Evolutionary conservation across 2,888 invertebrate genomes (phyloP), one percentile per base, ranked within the genome.

Genomic region (Cheilosia urbana): DNA sequence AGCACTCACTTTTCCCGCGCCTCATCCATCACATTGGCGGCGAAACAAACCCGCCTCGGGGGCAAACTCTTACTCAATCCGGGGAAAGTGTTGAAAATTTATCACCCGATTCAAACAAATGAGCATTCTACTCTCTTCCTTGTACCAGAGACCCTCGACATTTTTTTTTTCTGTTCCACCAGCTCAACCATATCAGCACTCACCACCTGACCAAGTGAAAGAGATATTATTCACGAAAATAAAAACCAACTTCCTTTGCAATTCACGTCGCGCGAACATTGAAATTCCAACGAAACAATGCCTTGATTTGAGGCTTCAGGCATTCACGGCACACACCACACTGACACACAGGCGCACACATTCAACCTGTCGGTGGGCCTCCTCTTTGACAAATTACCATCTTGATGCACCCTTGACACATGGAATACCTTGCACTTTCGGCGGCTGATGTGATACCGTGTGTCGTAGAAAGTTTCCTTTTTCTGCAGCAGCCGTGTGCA

Each of bases 361-460:
- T 68, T 45, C 68, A 84, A 66, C 58, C 73, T 69, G 65, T 55
- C 80, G 81, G 85, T 85, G 85, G 81, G 76, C 57, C 75, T 85
- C 85, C 72, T 81, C 81, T 85, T 85, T 85, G 85, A 85, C 85
- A 85, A 85, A 85, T 85, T 85, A 72, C 85, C 81, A 85, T 85
- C 85, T 85, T 85, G 85, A 85, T 85, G 85, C 85, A 85, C 85
- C 85, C 85, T 85, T 85, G 85, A 85, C 85, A 85, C 76, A 81
- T 85, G 81, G 68, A 77, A 85, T 85, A 85, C 85, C 76, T 77
- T 85, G 80, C 80, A 75, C 85, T 77, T 85, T 85, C 85, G 42
- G 71, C 71, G 27, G 27, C 27, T 68, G 60, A 60, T 65, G 34
- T 34, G 34, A 11, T 11, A 9, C 34, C 13, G 37, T 37, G 37